Conservation (phyloP, 2,888 invertebrate species). For the Coelinius sp. region DNA sequence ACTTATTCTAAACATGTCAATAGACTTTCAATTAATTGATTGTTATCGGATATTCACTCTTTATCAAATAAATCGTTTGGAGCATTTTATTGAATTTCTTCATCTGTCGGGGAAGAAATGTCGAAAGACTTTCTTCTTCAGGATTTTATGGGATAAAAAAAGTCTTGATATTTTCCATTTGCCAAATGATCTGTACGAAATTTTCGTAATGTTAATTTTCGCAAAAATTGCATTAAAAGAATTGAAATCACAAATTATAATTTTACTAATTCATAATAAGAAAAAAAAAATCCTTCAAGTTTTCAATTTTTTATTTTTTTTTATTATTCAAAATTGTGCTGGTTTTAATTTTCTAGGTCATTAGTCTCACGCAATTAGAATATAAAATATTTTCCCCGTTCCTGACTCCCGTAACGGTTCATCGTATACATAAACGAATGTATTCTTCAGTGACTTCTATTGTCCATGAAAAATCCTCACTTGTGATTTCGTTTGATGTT, state of each 20-base stretch:
- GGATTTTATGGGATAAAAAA: too few species aligned
- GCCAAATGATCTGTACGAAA: too few species aligned
- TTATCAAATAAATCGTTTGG: not conserved
- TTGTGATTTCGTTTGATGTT: constrained; percentile 20
- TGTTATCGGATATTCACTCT: not conserved
- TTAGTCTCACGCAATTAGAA: not conserved
- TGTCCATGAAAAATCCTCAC: constrained; percentile 23
- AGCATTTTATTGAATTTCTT: too few species aligned
- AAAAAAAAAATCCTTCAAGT: too few species aligned
- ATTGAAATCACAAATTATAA: not conserved
- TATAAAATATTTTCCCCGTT: constrained; percentile 11
- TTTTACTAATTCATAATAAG: not conserved
- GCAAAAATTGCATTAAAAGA: not conserved
- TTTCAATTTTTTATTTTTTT: not conserved
- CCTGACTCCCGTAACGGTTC: not conserved
- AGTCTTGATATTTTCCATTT: too few species aligned
- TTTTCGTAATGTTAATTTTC: not conserved
- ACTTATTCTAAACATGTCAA: not conserved
- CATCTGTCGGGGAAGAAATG: too few species aligned
- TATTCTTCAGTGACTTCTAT: constrained; percentile 14
- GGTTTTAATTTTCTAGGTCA: not conserved
- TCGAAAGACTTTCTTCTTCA: not conserved
- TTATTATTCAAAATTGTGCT: not conserved
- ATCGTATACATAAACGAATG: not conserved
- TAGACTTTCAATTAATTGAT: constrained; percentile 16